Evolutionary conservation across 2,888 invertebrate genomes (phyloP).

Genomic region (Sinopyrophorus schimmeli): DNA sequence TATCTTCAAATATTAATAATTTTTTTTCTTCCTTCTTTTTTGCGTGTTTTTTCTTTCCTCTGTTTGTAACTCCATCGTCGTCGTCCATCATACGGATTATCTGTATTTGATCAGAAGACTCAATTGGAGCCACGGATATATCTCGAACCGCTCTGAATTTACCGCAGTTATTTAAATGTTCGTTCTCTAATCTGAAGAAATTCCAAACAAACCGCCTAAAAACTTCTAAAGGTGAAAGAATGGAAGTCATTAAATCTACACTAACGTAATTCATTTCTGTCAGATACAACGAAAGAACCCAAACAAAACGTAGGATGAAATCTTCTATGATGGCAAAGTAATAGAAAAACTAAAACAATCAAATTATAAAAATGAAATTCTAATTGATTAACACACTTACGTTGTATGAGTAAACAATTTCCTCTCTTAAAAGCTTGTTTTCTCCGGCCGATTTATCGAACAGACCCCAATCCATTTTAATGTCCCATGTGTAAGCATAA

Average conservation of each 20-base stretch:
- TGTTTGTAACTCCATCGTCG: constrained; percentile 67
- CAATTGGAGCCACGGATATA: constrained; percentile 77
- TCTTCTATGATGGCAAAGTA: constrained; percentile 84
- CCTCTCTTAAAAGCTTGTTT: constrained; percentile 74
- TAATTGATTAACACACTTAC: constrained; percentile 54
- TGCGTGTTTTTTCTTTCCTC: constrained; percentile 46
- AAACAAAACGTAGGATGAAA: constrained; percentile 75
- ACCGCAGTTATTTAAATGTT: constrained; percentile 88
- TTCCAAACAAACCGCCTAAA: constrained; percentile 81
- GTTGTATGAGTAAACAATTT: constrained; percentile 77
- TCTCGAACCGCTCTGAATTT: constrained; percentile 86
- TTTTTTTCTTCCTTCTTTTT: constrained; percentile 56
- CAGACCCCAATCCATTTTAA: constrained; percentile 88
- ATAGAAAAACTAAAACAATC: constrained; percentile 66
- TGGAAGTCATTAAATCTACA: constrained; percentile 67
- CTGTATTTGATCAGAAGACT: constrained; percentile 72
- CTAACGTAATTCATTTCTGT: constrained; percentile 67
- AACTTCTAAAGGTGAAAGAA: constrained; percentile 70
- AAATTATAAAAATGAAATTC: constrained; percentile 22
- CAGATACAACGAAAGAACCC: constrained; percentile 74
- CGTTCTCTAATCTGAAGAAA: constrained; percentile 86
- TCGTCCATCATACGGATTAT: constrained; percentile 78
- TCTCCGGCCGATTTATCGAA: constrained; percentile 77
- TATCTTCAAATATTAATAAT: constrained; percentile 53
- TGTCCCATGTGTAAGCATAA: constrained; percentile 85